Evolutionary conservation across 2,888 invertebrate genomes (phyloP).

Genomic region (Suillia variegata): DNA sequence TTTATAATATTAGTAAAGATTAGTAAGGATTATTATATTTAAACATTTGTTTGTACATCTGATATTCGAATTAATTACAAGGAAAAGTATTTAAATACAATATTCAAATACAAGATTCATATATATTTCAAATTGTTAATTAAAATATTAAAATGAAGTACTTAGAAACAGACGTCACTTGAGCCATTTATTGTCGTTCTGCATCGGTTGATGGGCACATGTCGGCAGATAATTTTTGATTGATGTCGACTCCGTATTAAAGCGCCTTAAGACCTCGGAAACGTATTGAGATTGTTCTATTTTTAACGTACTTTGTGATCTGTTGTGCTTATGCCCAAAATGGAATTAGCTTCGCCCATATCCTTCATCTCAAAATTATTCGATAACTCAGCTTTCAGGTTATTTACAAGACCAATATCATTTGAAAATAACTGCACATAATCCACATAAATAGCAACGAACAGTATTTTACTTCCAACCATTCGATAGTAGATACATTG

Average conservation of each 20-base stretch:
- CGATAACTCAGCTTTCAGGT: conserved; percentile 17
- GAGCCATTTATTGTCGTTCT: conserved; percentile 24
- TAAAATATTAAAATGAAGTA: too few relatives aligned
- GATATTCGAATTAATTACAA: too few relatives aligned
- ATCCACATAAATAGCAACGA: conserved; percentile 23
- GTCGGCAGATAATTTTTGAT: conserved; percentile 21
- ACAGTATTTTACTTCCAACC: conserved; percentile 14
- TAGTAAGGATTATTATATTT: too few relatives aligned
- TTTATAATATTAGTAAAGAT: too few relatives aligned
- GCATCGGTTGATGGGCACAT: conserved; percentile 27
- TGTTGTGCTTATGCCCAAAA: conserved; percentile 20
- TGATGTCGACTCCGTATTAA: conserved; percentile 26
- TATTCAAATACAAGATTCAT: too few relatives aligned
- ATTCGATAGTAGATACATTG: conserved; percentile 22
- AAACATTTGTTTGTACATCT: too few relatives aligned
- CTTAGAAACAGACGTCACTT: too few relatives aligned
- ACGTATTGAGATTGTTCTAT: conserved; percentile 23
- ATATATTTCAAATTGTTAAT: too few relatives aligned
- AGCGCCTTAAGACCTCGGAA: conserved; percentile 17
- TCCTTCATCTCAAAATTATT: conserved; percentile 23
- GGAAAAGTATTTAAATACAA: too few relatives aligned
- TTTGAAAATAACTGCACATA: conserved; percentile 25
- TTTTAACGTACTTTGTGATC: conserved; percentile 15
- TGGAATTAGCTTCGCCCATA: conserved; percentile 20
- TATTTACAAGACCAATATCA: conserved; percentile 7